Percentiles rank a stretch among this genome's conserved stretches.
phyloP scores from a whole-genome alignment of 2,113 vertebrate species.

The Perca fluviatilis region DNA sequence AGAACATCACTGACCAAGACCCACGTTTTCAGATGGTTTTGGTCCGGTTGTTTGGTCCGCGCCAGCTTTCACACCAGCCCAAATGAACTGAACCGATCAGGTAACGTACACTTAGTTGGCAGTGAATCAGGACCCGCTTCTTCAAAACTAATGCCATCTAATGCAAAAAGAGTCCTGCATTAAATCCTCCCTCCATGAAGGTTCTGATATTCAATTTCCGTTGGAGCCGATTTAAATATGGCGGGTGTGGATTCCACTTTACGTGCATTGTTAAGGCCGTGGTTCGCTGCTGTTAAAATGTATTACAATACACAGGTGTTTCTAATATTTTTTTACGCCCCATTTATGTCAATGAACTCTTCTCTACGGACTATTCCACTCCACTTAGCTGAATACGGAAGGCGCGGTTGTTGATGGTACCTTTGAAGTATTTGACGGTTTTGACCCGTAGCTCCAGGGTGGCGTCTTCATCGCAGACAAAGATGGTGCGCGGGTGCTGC shows the following conservation, averaged over 20 bases:
- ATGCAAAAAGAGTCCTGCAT: neutral
- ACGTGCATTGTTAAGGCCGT: neutral
- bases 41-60: too few relatives aligned
- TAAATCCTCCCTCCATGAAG: neutral
- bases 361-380: neutral
- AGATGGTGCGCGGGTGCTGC: conserved; percentile 92
- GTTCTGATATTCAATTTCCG: neutral
- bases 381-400: too few relatives aligned
- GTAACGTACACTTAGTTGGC: neutral
- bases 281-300: neutral
- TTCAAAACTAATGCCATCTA: neutral
- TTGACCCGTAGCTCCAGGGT: conserved; percentile 95
- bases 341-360: neutral
- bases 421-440: conserved; percentile 96
- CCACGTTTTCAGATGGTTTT: too few relatives aligned
- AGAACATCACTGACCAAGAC: too few relatives aligned
- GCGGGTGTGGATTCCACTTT: neutral
- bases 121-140: neutral
- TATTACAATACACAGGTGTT: too few relatives aligned
- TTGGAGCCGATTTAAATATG: neutral
- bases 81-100: too few relatives aligned
- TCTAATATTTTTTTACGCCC: neutral
- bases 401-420: conserved; percentile 65
- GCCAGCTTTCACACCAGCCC: too few relatives aligned
- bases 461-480: conserved; percentile 95